phyloP scores from a whole-genome alignment of 2,888 invertebrate genomes.

The Apodemia mormo region DNA sequence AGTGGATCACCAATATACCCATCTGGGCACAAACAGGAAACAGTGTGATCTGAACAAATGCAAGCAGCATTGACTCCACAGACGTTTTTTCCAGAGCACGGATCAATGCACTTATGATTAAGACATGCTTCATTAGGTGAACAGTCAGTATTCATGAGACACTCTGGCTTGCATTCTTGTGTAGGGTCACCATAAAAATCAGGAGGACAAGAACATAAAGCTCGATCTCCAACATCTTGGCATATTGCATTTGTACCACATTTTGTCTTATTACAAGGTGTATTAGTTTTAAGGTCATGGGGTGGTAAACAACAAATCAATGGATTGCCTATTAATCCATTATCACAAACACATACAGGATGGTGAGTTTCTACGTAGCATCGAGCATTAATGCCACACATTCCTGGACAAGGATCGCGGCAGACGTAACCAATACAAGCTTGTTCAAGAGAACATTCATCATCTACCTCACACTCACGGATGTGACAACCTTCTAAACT shows the following conservation, averaged over 20 bases:
- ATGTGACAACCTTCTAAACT: constrained; percentile 87
- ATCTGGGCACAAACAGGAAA: constrained; percentile 89
- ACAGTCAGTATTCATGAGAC: constrained; percentile 92
- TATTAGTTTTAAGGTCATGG: constrained; percentile 77
- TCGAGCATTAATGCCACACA: constrained; percentile 88
- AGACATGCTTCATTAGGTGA: constrained; percentile 87
- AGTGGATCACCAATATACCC: constrained; percentile 91
- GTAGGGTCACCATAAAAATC: constrained; percentile 91
- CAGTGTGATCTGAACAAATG: constrained; percentile 89
- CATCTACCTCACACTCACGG: constrained; percentile 90
- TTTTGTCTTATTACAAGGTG: constrained; percentile 87
- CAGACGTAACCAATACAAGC: constrained; percentile 92
- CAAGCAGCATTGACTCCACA: constrained; percentile 93
- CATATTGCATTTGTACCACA: constrained; percentile 92
- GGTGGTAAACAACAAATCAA: constrained; percentile 86
- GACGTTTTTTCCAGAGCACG: constrained; percentile 85
- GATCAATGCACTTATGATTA: constrained; percentile 87
- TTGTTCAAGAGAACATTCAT: constrained; percentile 86
- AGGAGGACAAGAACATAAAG: constrained; percentile 89
- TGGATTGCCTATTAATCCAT: constrained; percentile 89
- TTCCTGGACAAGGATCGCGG: constrained; percentile 90
- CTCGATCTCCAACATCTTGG: constrained; percentile 84
- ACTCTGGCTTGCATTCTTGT: constrained; percentile 89
- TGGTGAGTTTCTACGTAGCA: constrained; percentile 90
- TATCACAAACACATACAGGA: constrained; percentile 89